phyloP scores from a whole-genome alignment of 2,797 vertebrate genomes.

The Carduelis carduelis region DNA sequence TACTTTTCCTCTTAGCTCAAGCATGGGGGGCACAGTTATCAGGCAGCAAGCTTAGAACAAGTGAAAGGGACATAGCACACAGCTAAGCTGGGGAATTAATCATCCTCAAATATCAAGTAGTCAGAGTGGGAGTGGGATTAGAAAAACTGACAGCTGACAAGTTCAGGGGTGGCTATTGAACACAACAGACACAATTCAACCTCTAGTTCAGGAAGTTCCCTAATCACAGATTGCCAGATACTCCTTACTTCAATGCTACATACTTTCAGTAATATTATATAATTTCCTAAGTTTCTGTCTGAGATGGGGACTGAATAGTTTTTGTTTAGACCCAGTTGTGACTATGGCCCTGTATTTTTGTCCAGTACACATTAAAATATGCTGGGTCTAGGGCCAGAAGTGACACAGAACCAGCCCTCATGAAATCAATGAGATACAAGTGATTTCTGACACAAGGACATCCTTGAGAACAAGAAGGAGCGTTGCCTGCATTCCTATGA shows the following conservation, averaged over 20 bases:
- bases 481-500: neutral
- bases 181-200: neutral
- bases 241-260: neutral
- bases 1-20: neutral
- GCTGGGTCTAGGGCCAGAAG: neutral
- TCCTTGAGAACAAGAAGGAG: neutral
- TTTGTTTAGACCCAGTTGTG: neutral
- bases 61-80: neutral
- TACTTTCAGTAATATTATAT: neutral
- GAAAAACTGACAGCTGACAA: neutral
- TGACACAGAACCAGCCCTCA: neutral
- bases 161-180: neutral
- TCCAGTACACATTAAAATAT: neutral
- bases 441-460: rapidly evolving
- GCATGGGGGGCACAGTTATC: neutral
- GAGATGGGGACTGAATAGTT: neutral
- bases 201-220: neutral
- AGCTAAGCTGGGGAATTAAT: rapidly evolving
- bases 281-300: neutral
- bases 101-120: neutral
- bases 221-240: neutral
- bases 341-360: neutral
- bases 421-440: neutral
- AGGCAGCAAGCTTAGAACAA: neutral
- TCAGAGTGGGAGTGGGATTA: neutral